These are phyloP conservation scores for Hemiscyllium ocellatum DNA, from an alignment of 2,113 vertebrate genomes.

Conservation along the genomic window DNA sequence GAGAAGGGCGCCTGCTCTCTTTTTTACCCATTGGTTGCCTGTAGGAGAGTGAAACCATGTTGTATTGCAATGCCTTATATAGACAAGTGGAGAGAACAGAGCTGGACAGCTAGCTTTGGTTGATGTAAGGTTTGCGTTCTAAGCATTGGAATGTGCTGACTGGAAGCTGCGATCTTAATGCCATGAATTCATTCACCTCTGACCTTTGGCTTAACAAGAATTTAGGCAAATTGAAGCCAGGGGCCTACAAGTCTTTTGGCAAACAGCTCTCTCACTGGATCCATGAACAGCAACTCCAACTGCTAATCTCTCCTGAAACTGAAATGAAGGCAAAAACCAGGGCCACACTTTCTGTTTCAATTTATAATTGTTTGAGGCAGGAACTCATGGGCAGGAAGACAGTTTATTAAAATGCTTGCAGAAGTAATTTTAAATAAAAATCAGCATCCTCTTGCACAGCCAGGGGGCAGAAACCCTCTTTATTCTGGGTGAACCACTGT, in stretches of 20 bases:
- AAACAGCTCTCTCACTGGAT: background rate
- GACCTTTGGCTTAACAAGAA: background rate
- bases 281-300: background rate
- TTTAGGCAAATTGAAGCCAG: background rate
- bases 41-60: background rate
- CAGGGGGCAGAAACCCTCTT: background rate
- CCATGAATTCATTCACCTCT: background rate
- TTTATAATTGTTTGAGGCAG: background rate
- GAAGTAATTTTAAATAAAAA: background rate
- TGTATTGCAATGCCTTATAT: background rate
- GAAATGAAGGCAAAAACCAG: background rate
- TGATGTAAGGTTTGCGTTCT: background rate
- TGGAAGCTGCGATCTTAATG: background rate
- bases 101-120: background rate
- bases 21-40: background rate
- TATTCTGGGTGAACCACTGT: background rate
- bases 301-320: background rate
- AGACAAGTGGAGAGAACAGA: background rate
- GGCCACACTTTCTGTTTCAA: background rate
- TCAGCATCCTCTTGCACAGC: background rate
- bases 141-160: background rate
- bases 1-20: background rate
- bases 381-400: background rate
- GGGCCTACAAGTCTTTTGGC: background rate
- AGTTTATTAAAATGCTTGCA: background rate